Percentiles rank a stretch among this genome's conserved stretches.
Evolutionary conservation across 2,113 vertebrate genomes (phyloP).

Genomic region (Cheirogaleus medius): DNA sequence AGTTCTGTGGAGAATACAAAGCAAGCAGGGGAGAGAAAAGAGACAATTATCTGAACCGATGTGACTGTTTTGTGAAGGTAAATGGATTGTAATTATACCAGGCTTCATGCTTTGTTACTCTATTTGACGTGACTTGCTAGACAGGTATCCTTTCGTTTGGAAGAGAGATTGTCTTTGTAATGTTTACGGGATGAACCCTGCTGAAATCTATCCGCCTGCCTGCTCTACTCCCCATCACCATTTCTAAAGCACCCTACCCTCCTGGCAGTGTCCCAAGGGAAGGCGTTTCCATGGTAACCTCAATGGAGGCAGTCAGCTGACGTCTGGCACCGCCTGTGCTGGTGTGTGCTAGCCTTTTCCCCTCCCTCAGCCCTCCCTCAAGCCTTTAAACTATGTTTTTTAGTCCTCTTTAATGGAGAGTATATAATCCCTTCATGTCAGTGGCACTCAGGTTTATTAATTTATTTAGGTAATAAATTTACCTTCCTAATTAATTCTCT

Average conservation of each 20-base stretch:
- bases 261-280: conserved; percentile 89
- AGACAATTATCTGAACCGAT: conserved; percentile 43
- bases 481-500: conserved; percentile 57
- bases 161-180: conserved; percentile 19
- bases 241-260: conserved; percentile 77
- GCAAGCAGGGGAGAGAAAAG: conserved; percentile 34
- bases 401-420: not conserved
- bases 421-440: not conserved
- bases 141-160: not conserved
- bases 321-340: conserved; percentile 86
- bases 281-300: conserved; percentile 93
- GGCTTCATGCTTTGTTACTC: not conserved
- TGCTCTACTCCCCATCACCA: conserved; percentile 47
- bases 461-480: conserved; percentile 73
- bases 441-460: conserved; percentile 60
- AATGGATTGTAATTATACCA: not conserved
- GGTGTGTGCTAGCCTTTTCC: conserved; percentile 65
- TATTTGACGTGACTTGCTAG: not conserved
- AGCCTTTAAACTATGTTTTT: conserved; percentile 62
- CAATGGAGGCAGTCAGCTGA: conserved; percentile 90
- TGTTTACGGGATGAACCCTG: not conserved
- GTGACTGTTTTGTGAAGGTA: not conserved
- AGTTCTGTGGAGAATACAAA: conserved; percentile 27
- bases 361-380: not conserved
- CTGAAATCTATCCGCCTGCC: conserved; percentile 51